Base-by-base conservation (phyloP, 2,113 vertebrate genomes). In the Canis aureus region DNA sequence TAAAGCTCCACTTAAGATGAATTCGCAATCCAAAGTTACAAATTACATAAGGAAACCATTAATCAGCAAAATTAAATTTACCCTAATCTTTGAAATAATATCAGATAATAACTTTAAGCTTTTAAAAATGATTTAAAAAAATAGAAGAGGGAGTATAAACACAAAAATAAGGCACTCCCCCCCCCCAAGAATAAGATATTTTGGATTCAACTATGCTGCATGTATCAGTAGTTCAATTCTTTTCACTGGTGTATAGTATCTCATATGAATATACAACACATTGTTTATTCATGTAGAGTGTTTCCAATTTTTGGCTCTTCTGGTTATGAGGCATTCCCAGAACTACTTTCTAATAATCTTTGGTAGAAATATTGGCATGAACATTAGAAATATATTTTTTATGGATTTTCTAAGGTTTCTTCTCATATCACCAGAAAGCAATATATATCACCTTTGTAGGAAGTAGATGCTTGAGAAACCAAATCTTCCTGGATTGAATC, bases 361-460 rank as follows among this genome's bases (percentile, higher is more conserved):
- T 82, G 51, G 32, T 59, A 32, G 13, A 90, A 89, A 87, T 88
- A 32, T 29, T 62, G 32, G 8, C 60, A 66, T 60, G 15, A 73
- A 69, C 38, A 11, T 87, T 90, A 88, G 27, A 97, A 88, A 67
- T 55, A n/a, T 49, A 43, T 76, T 73, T 22, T 60, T 95, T 95
- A 6, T 38, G 73, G 13, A 35, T 89, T 90, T 92, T 25, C 53
- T 4, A 59, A 79, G 49, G 35, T 62, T 76, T 83, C 23, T 64
- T 81, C n/a, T 78, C 78, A 4, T n/a, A 51, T 49, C 43, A 43
- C 27, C 15, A 51, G 29, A 92, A 81, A 73, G 43, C 49, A 86
- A 13, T 16, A 13, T 73, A 1, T 53, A 51, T 60, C 67, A 78
- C 22, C 66, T 16, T 80, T 73, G 2, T 22, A 51, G 23, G n/a